Conservation (phyloP, 2,797 vertebrate genomes). For the Gobio occitaniae region DNA sequence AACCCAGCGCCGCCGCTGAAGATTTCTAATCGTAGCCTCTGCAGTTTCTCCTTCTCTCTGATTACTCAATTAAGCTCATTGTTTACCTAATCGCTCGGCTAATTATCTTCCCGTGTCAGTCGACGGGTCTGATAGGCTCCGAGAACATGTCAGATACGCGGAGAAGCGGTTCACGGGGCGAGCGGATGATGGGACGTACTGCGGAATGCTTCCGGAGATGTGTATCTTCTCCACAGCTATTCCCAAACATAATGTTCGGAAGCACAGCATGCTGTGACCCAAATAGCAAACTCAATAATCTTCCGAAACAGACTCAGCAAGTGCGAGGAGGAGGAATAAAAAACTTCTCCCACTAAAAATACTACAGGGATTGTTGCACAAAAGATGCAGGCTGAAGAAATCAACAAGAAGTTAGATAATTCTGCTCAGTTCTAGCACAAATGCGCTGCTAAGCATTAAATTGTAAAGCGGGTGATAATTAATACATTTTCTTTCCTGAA, state of each 20-base stretch:
- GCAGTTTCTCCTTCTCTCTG: conserved; percentile 49
- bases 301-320: conserved; percentile 60
- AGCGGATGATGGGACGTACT: conserved; percentile 19
- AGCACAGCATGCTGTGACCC: conserved; percentile 62
- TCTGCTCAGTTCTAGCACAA: not conserved
- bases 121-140: conserved; percentile 34
- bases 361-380: conserved; percentile 53
- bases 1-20: conserved; percentile 44
- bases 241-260: conserved; percentile 52
- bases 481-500: not conserved
- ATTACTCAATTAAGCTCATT: conserved; percentile 62
- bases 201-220: conserved; percentile 50
- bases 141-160: conserved; percentile 12
- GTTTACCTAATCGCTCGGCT: conserved; percentile 62
- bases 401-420: conserved; percentile 33
- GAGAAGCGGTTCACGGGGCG: not conserved
- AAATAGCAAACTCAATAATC: conserved; percentile 68
- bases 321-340: conserved; percentile 33
- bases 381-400: conserved; percentile 36
- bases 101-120: conserved; percentile 59
- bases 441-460: not conserved
- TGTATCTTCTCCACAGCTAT: conserved; percentile 52
- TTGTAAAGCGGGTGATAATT: conserved; percentile 13
- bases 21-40: conserved; percentile 52
- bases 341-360: conserved; percentile 59